phyloP scores from a whole-genome alignment of 92 coral and sea anemone genomes.

The Umimayanthus chanpuru region DNA sequence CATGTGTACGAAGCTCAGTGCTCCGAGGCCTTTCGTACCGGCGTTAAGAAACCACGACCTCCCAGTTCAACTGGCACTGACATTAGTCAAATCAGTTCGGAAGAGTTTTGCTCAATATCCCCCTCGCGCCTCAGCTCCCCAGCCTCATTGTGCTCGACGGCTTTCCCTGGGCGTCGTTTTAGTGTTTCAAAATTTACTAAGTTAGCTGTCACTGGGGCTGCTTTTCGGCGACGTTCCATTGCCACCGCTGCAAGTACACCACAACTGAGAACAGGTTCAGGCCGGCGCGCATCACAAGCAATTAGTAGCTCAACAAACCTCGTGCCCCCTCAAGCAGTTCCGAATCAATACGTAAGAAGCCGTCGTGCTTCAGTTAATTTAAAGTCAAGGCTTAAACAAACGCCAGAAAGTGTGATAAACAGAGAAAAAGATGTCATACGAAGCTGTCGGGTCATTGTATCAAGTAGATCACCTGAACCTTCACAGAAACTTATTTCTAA shows the following conservation, averaged over 20 bases:
- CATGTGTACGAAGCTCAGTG: conserved; percentile 73
- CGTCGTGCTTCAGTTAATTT: conserved; percentile 75
- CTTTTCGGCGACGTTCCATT: conserved; percentile 69
- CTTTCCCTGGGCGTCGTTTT: conserved; percentile 52
- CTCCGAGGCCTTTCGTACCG: conserved; percentile 67
- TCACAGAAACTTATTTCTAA: not conserved
- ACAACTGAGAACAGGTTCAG: conserved; percentile 8
- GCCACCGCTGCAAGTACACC: conserved; percentile 57
- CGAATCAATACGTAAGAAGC: conserved; percentile 49
- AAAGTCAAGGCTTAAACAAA: not conserved
- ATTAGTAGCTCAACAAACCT: conserved; percentile 43
- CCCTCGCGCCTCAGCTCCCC: conserved; percentile 45
- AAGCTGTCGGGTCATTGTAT: not conserved
- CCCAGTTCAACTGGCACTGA: conserved; percentile 41
- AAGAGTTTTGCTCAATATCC: conserved; percentile 54
- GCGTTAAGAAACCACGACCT: conserved; percentile 56
- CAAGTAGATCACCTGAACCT: not conserved
- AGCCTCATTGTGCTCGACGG: not conserved
- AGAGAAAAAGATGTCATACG: conserved; percentile 18
- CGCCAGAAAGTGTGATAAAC: conserved; percentile 44
- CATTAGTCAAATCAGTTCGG: conserved; percentile 43
- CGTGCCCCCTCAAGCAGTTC: conserved; percentile 48
- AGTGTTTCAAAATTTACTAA: conserved; percentile 63
- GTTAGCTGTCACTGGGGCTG: conserved; percentile 39
- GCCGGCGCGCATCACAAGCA: conserved; percentile 53